phyloP scores from a whole-genome alignment of 2,113 vertebrate species.

The Psittacula cyanocephala region DNA sequence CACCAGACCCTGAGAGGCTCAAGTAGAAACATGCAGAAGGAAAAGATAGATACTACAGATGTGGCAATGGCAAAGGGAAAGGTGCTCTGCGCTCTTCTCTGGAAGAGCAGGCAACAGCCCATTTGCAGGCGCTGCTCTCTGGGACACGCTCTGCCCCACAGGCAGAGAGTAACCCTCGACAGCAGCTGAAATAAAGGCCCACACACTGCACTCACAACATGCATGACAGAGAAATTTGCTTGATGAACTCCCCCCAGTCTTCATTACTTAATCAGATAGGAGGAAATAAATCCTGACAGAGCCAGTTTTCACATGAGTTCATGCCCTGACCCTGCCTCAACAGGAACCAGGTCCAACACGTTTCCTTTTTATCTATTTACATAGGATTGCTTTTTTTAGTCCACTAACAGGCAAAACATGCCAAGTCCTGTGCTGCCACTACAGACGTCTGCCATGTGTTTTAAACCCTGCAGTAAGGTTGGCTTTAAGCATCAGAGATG shows the following conservation, averaged over 20 bases:
- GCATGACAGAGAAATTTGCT: neutral
- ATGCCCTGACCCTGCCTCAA: neutral
- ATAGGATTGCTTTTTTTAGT: neutral
- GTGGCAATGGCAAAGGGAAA: neutral
- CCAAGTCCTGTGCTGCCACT: neutral
- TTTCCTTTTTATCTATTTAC: slow-evolving; percentile 2
- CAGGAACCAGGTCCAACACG: neutral
- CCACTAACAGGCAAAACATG: neutral
- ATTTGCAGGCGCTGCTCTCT: neutral
- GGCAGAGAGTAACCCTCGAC: neutral
- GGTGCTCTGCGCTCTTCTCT: neutral
- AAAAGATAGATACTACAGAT: neutral
- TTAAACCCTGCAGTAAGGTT: neutral
- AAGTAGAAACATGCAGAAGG: neutral
- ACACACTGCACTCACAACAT: neutral
- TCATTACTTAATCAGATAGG: neutral
- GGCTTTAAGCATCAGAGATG: neutral
- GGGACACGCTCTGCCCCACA: neutral
- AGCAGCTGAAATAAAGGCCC: neutral
- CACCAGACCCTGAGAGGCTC: neutral
- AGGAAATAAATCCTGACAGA: slow-evolving; percentile 40
- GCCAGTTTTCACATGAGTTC: slow-evolving; percentile 14
- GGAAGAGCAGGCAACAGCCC: neutral
- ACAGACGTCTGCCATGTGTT: neutral
- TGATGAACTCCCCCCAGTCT: neutral